Evolutionary conservation across 2,113 vertebrate species (phyloP).

Genomic region (Mastomys coucha): DNA sequence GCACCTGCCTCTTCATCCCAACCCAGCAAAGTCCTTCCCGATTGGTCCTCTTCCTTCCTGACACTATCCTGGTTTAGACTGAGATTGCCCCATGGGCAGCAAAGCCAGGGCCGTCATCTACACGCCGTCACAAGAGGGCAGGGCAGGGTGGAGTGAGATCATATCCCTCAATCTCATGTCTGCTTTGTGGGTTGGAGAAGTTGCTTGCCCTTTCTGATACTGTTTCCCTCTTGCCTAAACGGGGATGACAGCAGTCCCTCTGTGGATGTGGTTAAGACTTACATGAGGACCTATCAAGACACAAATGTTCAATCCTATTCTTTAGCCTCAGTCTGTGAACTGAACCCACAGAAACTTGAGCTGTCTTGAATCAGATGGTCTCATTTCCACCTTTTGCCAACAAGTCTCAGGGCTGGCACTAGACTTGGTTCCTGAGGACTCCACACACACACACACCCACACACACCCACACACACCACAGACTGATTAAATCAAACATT

Average conservation of each 20-base stretch:
- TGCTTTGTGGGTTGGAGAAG: not conserved
- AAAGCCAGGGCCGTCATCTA: not conserved
- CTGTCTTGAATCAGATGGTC: not conserved
- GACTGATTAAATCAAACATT: not conserved
- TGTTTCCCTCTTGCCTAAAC: not conserved
- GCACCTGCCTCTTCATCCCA: not conserved
- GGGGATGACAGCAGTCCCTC: not conserved
- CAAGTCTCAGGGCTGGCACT: not conserved
- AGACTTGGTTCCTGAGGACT: not conserved
- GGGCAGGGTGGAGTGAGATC: not conserved
- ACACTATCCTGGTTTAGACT: not conserved
- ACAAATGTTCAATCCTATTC: not conserved
- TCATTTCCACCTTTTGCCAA: not conserved
- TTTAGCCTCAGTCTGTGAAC: not conserved
- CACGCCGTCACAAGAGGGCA: not conserved
- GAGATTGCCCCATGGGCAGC: not conserved
- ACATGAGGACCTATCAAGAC: not conserved
- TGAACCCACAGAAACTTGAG: not conserved
- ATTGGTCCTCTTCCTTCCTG: not conserved
- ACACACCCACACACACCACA: not conserved
- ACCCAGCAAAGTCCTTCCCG: conserved; percentile 13
- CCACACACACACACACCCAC: not conserved
- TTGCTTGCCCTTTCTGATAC: not conserved
- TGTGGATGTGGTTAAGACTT: not conserved
- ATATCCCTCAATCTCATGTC: not conserved